Evolutionary conservation across 2,888 invertebrate species (phyloP), one percentile per base, ranked within the genome.

Genomic region (Acanthacorydalis orientalis): DNA sequence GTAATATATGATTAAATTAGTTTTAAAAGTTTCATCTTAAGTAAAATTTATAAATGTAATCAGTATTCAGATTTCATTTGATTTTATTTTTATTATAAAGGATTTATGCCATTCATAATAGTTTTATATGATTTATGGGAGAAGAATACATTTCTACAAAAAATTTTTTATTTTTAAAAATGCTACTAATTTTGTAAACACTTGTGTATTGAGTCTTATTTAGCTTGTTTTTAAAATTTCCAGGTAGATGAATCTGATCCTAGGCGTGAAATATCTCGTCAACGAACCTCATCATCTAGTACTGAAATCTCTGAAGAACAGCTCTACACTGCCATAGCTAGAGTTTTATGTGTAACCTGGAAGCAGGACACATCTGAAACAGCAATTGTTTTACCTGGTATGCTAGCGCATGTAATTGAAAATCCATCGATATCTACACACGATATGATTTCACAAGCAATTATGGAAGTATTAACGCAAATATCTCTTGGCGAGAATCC

Each of bases 311-410:
- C 75, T 7, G 74, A 75, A 51, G 80, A 81, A 46, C 79, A 81
- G 58, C 68, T 82, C 23, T 67, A 76, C 51, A 64, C 70, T 47
- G 72, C 79, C 52, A 70, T 84, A 43, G 78, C 80, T 2, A 74
- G 79, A 57, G 77, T 87, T 48, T 65, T 87, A 14, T 78, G 80
- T 60, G 79, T 80, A 35, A 78, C 83, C 2, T 86, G 83, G 78
- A 68, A 68, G 49, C 68, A 67, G 48, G 64, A 67, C 49, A 57
- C 64, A 14, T 57, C 58, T 10, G 69, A 70, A 38, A 64, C 63
- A 12, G 61, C 60, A 39, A 60, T 73, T 54, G 69, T 66, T 55
- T 57, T 74, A 42, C 66, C 71, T 1, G 65, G 72, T 51, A 69
- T 68, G 4, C 63, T 69, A 2, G 61, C 60, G 43, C 56, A 56